Conservation (phyloP, 2,113 vertebrate genomes). For the Monopterus albus region DNA sequence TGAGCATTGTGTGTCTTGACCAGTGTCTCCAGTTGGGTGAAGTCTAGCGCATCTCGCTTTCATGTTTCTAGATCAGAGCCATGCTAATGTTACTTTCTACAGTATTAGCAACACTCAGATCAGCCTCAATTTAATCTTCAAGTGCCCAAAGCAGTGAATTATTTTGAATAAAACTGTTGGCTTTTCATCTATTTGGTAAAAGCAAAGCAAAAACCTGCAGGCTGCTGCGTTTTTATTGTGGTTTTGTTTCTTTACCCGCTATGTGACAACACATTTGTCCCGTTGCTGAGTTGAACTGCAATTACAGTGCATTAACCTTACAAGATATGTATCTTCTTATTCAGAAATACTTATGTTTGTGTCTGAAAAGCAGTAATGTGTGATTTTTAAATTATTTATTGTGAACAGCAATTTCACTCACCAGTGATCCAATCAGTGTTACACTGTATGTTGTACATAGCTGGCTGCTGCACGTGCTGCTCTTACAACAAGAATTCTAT, state of each 20-base stretch:
- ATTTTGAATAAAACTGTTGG: constrained; percentile 27
- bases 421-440: neutral
- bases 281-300: no score
- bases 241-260: no score
- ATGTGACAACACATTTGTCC: no score
- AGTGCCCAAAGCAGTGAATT: constrained; percentile 52
- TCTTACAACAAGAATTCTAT: no score
- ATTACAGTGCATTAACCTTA: neutral
- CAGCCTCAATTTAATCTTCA: constrained; percentile 34
- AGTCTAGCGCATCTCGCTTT: constrained; percentile 62
- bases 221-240: constrained; percentile 14
- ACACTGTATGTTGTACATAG: neutral
- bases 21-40: constrained; percentile 59
- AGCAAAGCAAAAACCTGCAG: constrained; percentile 40
- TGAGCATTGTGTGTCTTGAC: constrained; percentile 65
- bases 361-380: neutral
- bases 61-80: constrained; percentile 69
- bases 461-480: no score
- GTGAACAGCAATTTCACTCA: neutral
- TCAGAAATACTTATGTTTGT: neutral
- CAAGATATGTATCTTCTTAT: neutral
- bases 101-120: constrained; percentile 54
- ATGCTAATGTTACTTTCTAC: constrained; percentile 71
- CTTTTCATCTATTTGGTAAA: constrained; percentile 39
- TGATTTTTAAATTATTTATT: neutral